Percentiles rank a stretch among this genome's conserved stretches.
Conservation (phyloP, 1,140 invertebrate species). For the Psilanteris sp. region DNA sequence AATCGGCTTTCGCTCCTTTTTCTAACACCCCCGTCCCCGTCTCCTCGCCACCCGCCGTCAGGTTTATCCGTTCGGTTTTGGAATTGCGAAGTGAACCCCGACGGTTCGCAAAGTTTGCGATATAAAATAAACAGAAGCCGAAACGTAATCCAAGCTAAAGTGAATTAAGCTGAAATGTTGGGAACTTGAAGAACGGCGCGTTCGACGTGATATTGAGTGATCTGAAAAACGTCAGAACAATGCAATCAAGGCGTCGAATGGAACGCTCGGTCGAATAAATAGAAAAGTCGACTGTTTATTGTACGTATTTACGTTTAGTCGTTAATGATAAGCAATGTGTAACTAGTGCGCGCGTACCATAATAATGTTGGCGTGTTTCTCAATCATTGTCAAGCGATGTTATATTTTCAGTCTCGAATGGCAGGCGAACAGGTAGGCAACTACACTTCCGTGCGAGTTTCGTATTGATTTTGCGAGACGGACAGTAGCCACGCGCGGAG, state of each 20-base stretch:
- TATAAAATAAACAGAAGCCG: no score
- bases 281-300: conserved; percentile 48
- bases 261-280: conserved; percentile 36
- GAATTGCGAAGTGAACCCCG: no score
- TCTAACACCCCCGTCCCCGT: no score
- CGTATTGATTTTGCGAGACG: conserved; percentile 57
- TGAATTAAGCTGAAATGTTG: no score
- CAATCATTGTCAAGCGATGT: conserved; percentile 62
- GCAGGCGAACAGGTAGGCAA: conserved; percentile 38
- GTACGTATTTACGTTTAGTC: conserved; percentile 49
- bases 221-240: conserved; percentile 35
- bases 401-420: conserved; percentile 56
- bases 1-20: no score
- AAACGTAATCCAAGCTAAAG: no score
- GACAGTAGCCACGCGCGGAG: conserved; percentile 54
- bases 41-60: no score
- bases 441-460: conserved; percentile 53
- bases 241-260: conserved; percentile 38
- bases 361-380: conserved; percentile 64
- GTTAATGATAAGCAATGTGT: conserved; percentile 62
- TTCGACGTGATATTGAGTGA: conserved; percentile 21
- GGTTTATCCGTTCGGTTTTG: no score
- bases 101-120: no score
- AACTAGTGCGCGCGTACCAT: conserved; percentile 52
- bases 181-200: no score